Conservation (phyloP, 2,113 vertebrate species). For the Sterrhoptilus dennistouni region DNA sequence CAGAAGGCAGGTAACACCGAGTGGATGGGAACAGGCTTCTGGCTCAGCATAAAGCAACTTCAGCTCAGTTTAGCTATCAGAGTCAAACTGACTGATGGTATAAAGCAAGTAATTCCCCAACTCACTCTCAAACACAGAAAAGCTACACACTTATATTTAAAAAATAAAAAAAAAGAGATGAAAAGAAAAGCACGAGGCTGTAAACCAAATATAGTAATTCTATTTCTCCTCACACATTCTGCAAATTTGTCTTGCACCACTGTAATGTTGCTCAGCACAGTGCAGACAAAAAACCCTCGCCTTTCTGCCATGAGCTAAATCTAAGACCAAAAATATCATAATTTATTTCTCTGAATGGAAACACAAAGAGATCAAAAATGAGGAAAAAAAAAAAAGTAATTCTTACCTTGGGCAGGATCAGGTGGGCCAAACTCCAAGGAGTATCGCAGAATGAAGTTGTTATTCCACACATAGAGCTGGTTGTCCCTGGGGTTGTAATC, state of each 20-base stretch:
- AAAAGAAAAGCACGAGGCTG: background rate
- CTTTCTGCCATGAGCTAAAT: background rate
- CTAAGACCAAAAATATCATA: background rate
- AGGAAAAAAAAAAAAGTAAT: background rate
- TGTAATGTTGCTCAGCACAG: background rate
- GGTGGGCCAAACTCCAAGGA: conserved; percentile 95
- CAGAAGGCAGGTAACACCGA: conserved; percentile 3
- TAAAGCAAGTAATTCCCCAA: background rate
- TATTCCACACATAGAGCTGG: conserved; percentile 99
- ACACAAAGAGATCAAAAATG: background rate
- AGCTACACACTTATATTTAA: background rate
- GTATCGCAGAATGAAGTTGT: conserved; percentile 97
- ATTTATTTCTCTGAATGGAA: background rate
- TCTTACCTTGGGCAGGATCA: conserved; percentile 95
- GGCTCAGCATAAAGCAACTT: background rate
- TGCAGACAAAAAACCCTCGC: background rate
- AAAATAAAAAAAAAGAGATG: background rate
- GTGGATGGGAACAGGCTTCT: background rate
- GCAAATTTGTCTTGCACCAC: background rate
- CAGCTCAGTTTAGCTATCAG: background rate
- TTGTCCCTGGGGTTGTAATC: conserved; percentile 99
- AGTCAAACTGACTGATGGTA: background rate
- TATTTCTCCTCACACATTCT: background rate
- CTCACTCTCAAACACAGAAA: background rate
- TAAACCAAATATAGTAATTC: background rate